Percentiles rank a stretch among this genome's conserved stretches.
Evolutionary conservation across 2,888 invertebrate genomes (phyloP).

Genomic region (Ypsolopha scabrella): DNA sequence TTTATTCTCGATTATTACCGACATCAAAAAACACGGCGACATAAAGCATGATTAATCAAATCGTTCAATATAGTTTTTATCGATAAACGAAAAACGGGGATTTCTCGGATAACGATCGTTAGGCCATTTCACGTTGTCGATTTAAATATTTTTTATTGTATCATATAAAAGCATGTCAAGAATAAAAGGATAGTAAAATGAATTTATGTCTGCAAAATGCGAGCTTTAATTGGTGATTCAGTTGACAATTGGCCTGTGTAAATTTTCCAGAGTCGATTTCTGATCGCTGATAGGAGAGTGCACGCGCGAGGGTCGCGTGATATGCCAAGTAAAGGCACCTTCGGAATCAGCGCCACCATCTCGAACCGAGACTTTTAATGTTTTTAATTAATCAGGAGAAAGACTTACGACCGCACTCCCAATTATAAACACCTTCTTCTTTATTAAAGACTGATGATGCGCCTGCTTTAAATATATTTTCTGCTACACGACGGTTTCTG

Average conservation of each 20-base stretch:
- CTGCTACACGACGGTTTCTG: background rate
- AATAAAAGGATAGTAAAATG: background rate
- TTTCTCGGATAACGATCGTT: too few relatives aligned
- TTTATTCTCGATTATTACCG: slow-evolving; percentile 34
- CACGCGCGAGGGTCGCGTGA: slow-evolving; percentile 43
- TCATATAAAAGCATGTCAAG: background rate
- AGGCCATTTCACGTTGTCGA: too few relatives aligned
- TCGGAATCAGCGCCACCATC: slow-evolving; percentile 27
- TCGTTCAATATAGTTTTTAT: background rate
- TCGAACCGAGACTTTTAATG: slow-evolving; percentile 27
- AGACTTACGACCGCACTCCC: background rate
- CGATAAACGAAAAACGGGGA: too few relatives aligned
- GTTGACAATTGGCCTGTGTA: slow-evolving; percentile 13
- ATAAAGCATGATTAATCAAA: slow-evolving; percentile 10
- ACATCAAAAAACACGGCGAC: slow-evolving; percentile 17
- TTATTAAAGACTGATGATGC: background rate
- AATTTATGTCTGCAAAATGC: slow-evolving; percentile 9
- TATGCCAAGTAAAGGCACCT: slow-evolving; percentile 28
- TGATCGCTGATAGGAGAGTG: slow-evolving; percentile 19
- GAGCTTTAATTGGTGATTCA: slow-evolving; percentile 13
- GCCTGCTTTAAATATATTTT: too few relatives aligned
- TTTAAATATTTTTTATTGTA: background rate
- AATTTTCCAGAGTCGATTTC: slow-evolving; percentile 18
- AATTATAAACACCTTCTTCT: background rate
- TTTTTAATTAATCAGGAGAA: slow-evolving; percentile 27